Evolutionary conservation across 2,888 invertebrate genomes (phyloP).

Genomic region (Spodoptera picta): DNA sequence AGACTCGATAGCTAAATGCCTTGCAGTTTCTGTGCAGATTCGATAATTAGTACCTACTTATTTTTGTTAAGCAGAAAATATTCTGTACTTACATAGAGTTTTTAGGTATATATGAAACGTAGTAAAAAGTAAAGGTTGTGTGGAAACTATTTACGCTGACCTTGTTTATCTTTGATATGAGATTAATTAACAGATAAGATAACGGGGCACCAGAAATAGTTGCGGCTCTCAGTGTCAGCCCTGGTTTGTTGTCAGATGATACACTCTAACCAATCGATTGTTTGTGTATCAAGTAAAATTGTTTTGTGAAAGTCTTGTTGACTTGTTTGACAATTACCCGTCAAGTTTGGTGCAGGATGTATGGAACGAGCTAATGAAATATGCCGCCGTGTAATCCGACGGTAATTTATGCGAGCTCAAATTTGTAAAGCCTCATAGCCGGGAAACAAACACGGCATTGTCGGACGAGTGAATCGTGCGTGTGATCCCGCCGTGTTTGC

Average conservation of each 20-base stretch:
- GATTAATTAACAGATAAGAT: constrained; percentile 51
- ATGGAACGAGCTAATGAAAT: constrained; percentile 60
- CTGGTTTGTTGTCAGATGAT: constrained; percentile 19
- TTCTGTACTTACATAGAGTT: too few relatives aligned
- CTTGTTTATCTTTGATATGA: constrained; percentile 43
- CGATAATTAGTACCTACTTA: too few relatives aligned
- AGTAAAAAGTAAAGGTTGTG: not conserved
- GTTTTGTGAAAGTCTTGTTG: constrained; percentile 11
- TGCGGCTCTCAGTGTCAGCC: constrained; percentile 27
- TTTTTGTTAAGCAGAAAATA: too few relatives aligned
- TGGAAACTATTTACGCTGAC: constrained; percentile 20
- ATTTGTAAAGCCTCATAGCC: constrained; percentile 65
- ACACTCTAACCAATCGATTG: constrained; percentile 7
- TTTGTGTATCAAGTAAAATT: constrained; percentile 25
- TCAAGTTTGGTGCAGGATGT: constrained; percentile 26
- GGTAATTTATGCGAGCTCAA: constrained; percentile 68
- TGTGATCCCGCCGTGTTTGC: constrained; percentile 70
- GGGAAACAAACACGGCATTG: constrained; percentile 76
- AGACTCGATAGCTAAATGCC: not conserved
- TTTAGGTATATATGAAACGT: too few relatives aligned
- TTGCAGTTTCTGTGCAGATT: too few relatives aligned
- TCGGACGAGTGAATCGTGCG: constrained; percentile 67
- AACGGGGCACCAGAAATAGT: constrained; percentile 26
- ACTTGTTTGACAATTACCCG: constrained; percentile 6
- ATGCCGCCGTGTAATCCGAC: constrained; percentile 64